phyloP scores from a whole-genome alignment of 2,113 vertebrate genomes.

The Thunnus maccoyii region DNA sequence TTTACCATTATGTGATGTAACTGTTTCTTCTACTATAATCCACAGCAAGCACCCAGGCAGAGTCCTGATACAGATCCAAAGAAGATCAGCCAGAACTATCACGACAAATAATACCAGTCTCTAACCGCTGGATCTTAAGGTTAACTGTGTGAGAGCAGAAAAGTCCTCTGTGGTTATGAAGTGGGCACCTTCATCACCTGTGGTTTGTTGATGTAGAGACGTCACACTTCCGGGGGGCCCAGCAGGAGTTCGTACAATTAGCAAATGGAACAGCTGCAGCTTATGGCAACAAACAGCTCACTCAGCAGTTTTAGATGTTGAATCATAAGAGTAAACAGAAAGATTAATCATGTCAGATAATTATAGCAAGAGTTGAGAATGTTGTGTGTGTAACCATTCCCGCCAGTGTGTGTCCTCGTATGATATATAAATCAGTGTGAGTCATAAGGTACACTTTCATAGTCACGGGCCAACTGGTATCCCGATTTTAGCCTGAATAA shows the following conservation, averaged over 20 bases:
- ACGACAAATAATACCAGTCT: not conserved
- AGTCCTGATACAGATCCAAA: not conserved
- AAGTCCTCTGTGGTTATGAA: not conserved
- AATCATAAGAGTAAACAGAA: slow-evolving; percentile 56
- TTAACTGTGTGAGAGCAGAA: not conserved
- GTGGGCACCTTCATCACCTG: slow-evolving; percentile 25
- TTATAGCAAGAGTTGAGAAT: slow-evolving; percentile 44
- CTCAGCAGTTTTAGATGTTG: slow-evolving; percentile 50
- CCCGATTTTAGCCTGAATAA: not conserved
- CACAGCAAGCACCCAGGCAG: not conserved
- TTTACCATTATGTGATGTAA: slow-evolving; percentile 35
- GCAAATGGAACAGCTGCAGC: slow-evolving; percentile 54
- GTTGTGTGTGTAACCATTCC: slow-evolving; percentile 16
- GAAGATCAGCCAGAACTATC: not conserved
- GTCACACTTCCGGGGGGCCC: slow-evolving; percentile 21
- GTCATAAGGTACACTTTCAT: slow-evolving; percentile 13
- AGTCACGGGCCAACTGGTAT: not conserved
- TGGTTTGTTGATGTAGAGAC: slow-evolving; percentile 37
- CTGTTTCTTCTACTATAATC: not conserved
- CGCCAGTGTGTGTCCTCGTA: not conserved
- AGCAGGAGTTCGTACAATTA: slow-evolving; percentile 44
- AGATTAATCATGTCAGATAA: slow-evolving; percentile 53
- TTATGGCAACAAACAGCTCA: slow-evolving; percentile 31
- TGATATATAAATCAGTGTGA: slow-evolving; percentile 28
- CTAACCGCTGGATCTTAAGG: slow-evolving; percentile 6